Evolutionary conservation across 2,113 vertebrate genomes (phyloP), one percentile per base, ranked within the genome.

Genomic region (Poecilia latipinna): DNA sequence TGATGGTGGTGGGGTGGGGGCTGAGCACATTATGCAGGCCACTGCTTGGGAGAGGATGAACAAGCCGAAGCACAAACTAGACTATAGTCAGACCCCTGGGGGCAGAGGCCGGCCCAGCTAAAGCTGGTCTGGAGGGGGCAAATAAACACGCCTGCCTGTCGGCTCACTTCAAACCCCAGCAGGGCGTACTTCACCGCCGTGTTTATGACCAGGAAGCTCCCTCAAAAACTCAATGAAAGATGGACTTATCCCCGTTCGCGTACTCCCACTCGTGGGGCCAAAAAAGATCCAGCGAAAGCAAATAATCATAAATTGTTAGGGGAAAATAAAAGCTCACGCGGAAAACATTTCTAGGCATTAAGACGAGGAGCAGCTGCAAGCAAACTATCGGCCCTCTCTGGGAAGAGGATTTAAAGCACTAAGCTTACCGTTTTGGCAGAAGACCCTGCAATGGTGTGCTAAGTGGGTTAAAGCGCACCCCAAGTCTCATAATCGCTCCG

Each of bases 381-480:
- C 80, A 90, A 90, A 87, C 85, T 78, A 85, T 83, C 69, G 86
- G 81, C 82, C 89, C 85, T 73, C 79, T 83, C 77, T 80, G 86
- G 82, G 82, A 90, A 82, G 78, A 87, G 91, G 91, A 93, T 94
- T 95, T 92, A 90, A 92, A 80, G 54, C 78, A 88, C 90, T 93
- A 90, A 92, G 90, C 91, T 91, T 82, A 89, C 81, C 70, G 80
- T 86, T 91, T 93, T 94, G 92, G 92, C 93, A 90, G 85, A 84
- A 85, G 80, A 88, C 88, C 84, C 81, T 82, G 78, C 80, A 86
- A 82, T 91, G 84, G 89, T 91, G 91, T 86, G 84, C 64, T 93
- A 94, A 94, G 92, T 94, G 93, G 91, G 93, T 93, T 94, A 94
- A 94, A 93, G 86, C 82, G 78, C 84, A 92, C 91, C 90, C 88